Evolutionary conservation across 2,797 vertebrate species (phyloP), one percentile per base, ranked within the genome.

Genomic region (Thaleichthys pacificus): DNA sequence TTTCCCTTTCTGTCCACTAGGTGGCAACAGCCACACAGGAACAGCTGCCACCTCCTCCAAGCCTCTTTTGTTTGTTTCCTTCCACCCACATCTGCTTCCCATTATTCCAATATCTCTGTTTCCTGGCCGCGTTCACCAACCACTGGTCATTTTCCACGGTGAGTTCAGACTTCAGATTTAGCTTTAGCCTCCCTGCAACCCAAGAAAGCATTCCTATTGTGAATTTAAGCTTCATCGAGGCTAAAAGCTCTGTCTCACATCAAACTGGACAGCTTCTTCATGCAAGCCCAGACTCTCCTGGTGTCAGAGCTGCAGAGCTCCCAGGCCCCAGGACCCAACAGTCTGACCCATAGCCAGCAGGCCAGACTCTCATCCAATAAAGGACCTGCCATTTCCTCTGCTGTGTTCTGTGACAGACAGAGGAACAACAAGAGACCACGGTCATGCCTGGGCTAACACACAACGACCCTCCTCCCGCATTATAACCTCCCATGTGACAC

Each of bases 71-170:
- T 84, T 84, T 67, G 73, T 75, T 65, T 84, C 67, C 61, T 73
- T 68, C 77, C 69, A 49, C 24, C 71, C 73, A 77, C 66, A 60
- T 66, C 77, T 84, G 86, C 80, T 84, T 84, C 77, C 70, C 72
- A 85, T 85, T 83, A 82, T 69, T 70, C 62, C 60, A 84, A 76
- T 56, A 79, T 71, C 76, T 70, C 70, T 79, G 79, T 77, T 84
- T 84, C 71, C 78, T 70, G 60, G 24, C 22, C 69, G 65, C 68
- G 77, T 79, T 81, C 70, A 71, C 56, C 62, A 61, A 69, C 77
- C 65, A 38, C 71, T 21, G 67, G 72, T 77, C 42, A 73, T 75
- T 81, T 66, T 77, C 62, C 66, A 68, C 15, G 62, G 68, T 56
- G 62, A 26, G 76, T 76, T 72, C 51, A 56, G 51, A n/a, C 51